Evolutionary conservation across 2,888 invertebrate genomes (phyloP), one percentile per base, ranked within the genome.

Genomic region (Vandiemenella viatica): DNA sequence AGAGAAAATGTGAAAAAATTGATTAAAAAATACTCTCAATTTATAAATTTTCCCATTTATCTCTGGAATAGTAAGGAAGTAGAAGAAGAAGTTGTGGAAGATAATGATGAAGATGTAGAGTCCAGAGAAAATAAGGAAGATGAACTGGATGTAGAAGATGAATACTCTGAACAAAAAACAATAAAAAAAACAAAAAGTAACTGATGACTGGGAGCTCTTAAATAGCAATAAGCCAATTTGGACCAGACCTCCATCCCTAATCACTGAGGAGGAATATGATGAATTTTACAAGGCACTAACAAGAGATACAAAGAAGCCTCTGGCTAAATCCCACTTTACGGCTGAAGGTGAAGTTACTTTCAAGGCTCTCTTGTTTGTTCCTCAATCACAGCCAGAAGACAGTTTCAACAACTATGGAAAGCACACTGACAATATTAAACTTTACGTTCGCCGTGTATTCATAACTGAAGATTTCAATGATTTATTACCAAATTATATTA

Each of bases 391-490:
- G n/a, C 32, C 32, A 32, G 32, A 32, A 32, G 32, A 32, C 4
- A 32, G 2, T n/a, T 13, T 32, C 13, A 10, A 32, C 10, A 32
- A 32, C 3, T 32, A 32, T 4, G 32, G 43, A 43, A 22, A 6
- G n/a, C 20, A 21, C 21, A 43, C 42, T n/a, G 42, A 10, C n/a
- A 32, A 32, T 32, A 32, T 47, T 6, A 47, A 47, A 43, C 22
- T 47, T n/a, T 47, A 47, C 16, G 47, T 47, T 17, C 3, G 40
- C 13, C 18, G 42, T 13, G 42, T 47, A 5, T 47, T 47, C 23
- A 42, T 47, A 3, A 47, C 23, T 13, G 42, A 47, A 8, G 42
- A 47, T 13, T 32, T 32, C 32, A 32, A 32, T 47, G 47, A 17
- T 8, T 17, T 40, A 16, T 18, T 48, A 15, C 48, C 48, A 37